Base-by-base conservation (phyloP, 1,140 invertebrate species). In the Cepaea nemoralis region DNA sequence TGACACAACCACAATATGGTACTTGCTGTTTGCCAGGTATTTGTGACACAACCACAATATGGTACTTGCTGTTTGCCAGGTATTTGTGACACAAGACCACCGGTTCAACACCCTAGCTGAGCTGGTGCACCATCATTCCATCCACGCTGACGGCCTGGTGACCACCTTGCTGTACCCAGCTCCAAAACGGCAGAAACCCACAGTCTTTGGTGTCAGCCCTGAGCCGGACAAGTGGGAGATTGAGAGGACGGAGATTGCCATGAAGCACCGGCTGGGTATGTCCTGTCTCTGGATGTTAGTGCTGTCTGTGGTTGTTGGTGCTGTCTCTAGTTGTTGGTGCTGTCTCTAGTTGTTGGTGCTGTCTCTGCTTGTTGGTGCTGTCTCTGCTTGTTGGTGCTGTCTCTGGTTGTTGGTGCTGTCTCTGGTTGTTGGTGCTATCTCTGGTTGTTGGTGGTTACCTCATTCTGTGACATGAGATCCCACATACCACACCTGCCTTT, bases 71-170 rank as follows among this genome's bases (percentile, higher is more conserved):
- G 2, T 12, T 55, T 55, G 50, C 6, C 59, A 95, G 94, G 94
- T 97, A 86, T 99, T 96, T 92, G 98, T 99, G 1, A 99, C 98
- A 1, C 95, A 96, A 37, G 98, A 99, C 88, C 97, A 96, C 86
- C 96, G 97, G 90, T 99, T 99, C 92, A 97, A 97, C 89, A 99
- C 97, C 0, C 93, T 99, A 77, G 97, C 97, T 8, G 98, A 99
- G 93, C 93, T 99, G 73, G 97, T 99, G 31, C 98, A 99, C 92
- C 98, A 99, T 93, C 98, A 99, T 93, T 98, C 97, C 35, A 95
- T 97, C 92, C 94, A 97, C 84, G 94, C 97, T 6, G 97, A 98
- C 92, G 98, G 98, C 35, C 94, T 99, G 48, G 99, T 99, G 85
- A 99, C 98, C 31, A 97, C 97, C 88, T 93, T 99, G 39, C 93